Conservation (phyloP, 2,113 vertebrate genomes). For the Malurus cyaneus region DNA sequence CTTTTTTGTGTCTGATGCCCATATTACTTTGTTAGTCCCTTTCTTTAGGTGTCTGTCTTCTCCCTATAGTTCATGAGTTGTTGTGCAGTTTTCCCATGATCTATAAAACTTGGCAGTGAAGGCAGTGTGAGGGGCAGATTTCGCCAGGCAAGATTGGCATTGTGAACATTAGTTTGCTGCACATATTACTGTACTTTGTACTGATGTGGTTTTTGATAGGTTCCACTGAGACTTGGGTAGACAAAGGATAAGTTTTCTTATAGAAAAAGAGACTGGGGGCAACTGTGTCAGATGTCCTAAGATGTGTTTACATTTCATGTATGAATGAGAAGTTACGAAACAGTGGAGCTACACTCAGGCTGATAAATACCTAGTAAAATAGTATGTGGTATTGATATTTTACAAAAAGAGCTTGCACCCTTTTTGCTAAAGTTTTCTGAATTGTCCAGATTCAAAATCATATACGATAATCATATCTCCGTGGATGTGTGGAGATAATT, state of each 20-base stretch:
- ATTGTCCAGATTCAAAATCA: neutral
- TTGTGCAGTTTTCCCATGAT: neutral
- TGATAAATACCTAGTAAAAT: neutral
- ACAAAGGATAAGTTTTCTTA: neutral
- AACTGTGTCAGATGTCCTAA: neutral
- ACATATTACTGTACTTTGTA: neutral
- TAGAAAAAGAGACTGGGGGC: neutral
- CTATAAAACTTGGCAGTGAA: neutral
- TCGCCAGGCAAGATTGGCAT: neutral
- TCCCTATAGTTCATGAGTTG: neutral
- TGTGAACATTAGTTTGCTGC: neutral
- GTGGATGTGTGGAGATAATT: neutral
- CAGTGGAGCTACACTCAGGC: neutral
- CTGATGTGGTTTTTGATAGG: neutral
- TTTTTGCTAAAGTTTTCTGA: neutral
- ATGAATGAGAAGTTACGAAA: neutral
- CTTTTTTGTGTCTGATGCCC: neutral
- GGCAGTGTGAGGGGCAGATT: neutral
- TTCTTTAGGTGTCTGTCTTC: neutral
- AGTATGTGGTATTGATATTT: neutral
- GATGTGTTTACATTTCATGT: neutral
- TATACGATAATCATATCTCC: neutral
- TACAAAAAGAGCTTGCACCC: neutral
- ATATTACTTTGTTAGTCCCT: neutral
- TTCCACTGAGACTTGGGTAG: neutral